These are phyloP conservation scores for Trissoscelio sp. DNA, from an alignment of 2,888 invertebrate genomes.

Conservation along the genomic window DNA sequence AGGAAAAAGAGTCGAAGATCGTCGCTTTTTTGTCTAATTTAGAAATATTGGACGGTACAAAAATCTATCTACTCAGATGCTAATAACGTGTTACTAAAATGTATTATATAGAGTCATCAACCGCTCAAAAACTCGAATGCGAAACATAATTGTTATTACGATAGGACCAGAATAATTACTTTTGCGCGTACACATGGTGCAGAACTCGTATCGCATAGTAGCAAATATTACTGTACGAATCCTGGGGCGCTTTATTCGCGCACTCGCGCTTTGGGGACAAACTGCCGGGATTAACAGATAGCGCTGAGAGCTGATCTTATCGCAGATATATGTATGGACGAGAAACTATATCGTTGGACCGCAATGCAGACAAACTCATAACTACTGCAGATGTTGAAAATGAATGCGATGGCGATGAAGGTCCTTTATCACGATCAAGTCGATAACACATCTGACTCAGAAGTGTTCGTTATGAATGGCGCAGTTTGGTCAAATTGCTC, in stretches of 20 bases:
- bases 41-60: background rate
- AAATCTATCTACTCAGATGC: background rate
- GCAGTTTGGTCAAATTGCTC: slow-evolving; percentile 5
- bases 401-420: slow-evolving; percentile 26
- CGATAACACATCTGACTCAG: slow-evolving; percentile 18
- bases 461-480: slow-evolving; percentile 26
- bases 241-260: slow-evolving; percentile 57
- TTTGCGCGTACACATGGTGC: background rate
- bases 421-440: slow-evolving; percentile 33
- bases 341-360: slow-evolving; percentile 29
- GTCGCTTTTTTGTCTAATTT: background rate
- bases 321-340: slow-evolving; percentile 47
- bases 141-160: background rate
- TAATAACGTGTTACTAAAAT: background rate
- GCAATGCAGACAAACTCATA: slow-evolving; percentile 52
- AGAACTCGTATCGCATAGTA: background rate
- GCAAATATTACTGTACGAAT: slow-evolving; percentile 51
- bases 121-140: background rate
- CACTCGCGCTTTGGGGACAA: slow-evolving; percentile 44
- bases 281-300: slow-evolving; percentile 65
- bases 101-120: background rate
- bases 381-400: slow-evolving; percentile 42
- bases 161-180: slow-evolving; percentile 18
- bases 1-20: background rate
- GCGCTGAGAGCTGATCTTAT: slow-evolving; percentile 68